Evolutionary conservation across 2,888 invertebrate genomes (phyloP).

Genomic region (Lepidochitona cinerea): DNA sequence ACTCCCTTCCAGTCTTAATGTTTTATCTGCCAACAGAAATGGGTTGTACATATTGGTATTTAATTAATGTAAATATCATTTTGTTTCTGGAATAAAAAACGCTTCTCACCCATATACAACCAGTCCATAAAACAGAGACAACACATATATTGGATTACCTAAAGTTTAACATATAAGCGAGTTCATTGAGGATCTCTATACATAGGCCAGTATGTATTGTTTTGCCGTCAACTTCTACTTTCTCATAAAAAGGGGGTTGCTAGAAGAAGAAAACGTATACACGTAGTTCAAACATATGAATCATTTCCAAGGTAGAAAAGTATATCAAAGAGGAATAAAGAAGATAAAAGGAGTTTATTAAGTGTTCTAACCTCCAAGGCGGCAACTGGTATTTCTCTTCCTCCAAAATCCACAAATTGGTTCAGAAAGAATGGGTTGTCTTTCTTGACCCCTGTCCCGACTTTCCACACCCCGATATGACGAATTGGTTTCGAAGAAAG

Average conservation of each 20-base stretch:
- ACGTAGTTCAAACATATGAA: too few relatives aligned
- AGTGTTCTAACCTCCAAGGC: not conserved
- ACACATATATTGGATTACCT: too few relatives aligned
- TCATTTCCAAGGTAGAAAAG: too few relatives aligned
- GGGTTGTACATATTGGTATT: too few relatives aligned
- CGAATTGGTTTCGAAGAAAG: not conserved
- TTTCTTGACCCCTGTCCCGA: not conserved
- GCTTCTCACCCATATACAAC: too few relatives aligned
- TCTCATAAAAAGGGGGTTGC: not conserved
- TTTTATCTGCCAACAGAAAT: too few relatives aligned
- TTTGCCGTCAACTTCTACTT: not conserved
- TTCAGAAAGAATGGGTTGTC: not conserved
- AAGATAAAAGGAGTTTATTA: too few relatives aligned
- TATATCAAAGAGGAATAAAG: too few relatives aligned
- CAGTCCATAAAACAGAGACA: too few relatives aligned
- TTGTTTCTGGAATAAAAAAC: too few relatives aligned
- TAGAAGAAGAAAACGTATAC: not conserved
- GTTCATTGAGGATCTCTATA: not conserved
- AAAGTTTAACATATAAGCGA: not conserved
- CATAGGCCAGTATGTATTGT: not conserved
- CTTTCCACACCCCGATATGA: not conserved
- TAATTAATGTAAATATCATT: too few relatives aligned
- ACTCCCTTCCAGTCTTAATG: too few relatives aligned
- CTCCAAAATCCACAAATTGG: conserved; percentile 4
- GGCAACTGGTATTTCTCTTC: not conserved